Conservation (phyloP, 2,113 vertebrate species). For the Otolemur garnettii region DNA sequence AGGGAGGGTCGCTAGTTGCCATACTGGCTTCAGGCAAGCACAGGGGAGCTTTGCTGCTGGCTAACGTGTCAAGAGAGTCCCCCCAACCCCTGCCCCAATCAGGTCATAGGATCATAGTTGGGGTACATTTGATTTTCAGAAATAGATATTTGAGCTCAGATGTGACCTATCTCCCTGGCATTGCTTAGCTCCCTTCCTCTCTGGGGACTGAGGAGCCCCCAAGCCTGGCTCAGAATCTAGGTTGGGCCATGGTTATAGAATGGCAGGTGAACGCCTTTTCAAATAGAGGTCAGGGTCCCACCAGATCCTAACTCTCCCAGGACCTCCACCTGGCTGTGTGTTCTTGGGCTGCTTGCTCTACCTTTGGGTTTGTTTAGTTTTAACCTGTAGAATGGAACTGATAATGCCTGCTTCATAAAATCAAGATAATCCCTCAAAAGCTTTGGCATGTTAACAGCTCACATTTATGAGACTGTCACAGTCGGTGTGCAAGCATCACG, state of each 20-base stretch:
- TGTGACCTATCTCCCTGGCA: accelerated
- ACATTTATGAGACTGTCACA: not conserved
- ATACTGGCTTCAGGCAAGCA: not conserved
- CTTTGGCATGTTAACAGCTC: not conserved
- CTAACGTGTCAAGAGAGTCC: not conserved
- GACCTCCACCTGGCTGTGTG: accelerated
- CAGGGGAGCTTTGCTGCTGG: not conserved
- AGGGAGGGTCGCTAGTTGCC: not conserved
- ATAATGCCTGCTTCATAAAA: not conserved
- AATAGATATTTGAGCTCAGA: not conserved
- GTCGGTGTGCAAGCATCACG: accelerated
- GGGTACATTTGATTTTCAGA: not conserved
- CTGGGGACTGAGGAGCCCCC: not conserved
- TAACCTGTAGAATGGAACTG: no score
- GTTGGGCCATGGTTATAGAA: not conserved
- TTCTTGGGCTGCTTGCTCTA: no score
- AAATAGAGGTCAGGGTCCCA: not conserved
- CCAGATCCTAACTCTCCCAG: not conserved
- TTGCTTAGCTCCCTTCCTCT: not conserved
- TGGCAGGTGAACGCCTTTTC: not conserved
- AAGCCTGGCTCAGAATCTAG: not conserved
- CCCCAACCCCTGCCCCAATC: not conserved
- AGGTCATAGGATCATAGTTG: accelerated
- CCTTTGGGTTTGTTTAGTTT: not conserved
- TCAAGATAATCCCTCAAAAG: not conserved